A percentile compares a stretch with the other conserved stretches of the same genome.
Conservation (phyloP, 2,113 vertebrate genomes). For the Cyprinodon variegatus region DNA sequence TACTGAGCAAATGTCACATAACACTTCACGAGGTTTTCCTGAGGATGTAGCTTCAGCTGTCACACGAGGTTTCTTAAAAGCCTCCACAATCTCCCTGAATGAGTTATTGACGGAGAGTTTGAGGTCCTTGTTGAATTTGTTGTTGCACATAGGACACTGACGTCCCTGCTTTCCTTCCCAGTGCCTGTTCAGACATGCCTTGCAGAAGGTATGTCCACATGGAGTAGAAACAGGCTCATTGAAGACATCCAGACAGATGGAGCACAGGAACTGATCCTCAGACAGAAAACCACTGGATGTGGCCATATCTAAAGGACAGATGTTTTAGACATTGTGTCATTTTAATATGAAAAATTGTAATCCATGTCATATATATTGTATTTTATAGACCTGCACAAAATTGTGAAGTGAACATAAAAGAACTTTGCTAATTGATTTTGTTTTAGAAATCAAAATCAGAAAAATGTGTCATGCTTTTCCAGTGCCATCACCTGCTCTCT, state of each 20-base stretch:
- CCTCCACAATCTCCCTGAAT: conserved; percentile 56
- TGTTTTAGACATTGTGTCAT: neutral
- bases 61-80: conserved; percentile 29
- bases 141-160: conserved; percentile 57
- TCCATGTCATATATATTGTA: no score
- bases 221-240: conserved; percentile 51
- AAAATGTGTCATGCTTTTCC: no score
- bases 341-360: no score
- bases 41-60: neutral
- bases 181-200: conserved; percentile 43
- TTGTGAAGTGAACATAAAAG: no score
- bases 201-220: conserved; percentile 66
- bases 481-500: no score
- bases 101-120: conserved; percentile 49
- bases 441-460: no score
- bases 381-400: no score
- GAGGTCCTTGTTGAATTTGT: conserved; percentile 35
- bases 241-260: conserved; percentile 57
- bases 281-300: conserved; percentile 18
- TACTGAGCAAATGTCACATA: conserved; percentile 54
- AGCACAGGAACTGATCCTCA: conserved; percentile 54
- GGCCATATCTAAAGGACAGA: conserved; percentile 37
- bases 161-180: conserved; percentile 28
- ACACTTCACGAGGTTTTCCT: conserved; percentile 36
- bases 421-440: no score